phyloP scores from a whole-genome alignment of 2,888 invertebrate genomes.

The Heliconius ismenius region DNA sequence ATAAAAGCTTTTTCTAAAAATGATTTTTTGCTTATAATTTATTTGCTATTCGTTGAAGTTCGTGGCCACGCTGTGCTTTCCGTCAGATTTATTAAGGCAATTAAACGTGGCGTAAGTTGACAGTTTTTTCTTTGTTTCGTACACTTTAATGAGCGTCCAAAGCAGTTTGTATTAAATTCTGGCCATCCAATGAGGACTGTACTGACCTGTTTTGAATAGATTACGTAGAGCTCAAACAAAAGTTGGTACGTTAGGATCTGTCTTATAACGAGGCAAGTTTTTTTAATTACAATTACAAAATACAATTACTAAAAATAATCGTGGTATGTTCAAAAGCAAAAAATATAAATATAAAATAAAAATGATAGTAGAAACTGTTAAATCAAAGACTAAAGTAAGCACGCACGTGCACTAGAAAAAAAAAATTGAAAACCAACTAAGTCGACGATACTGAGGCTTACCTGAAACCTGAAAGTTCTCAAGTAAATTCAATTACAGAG shows the following conservation, averaged over 20 bases:
- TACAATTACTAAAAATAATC: too few relatives aligned
- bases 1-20: too few relatives aligned
- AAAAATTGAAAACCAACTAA: not conserved
- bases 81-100: slow-evolving; percentile 77
- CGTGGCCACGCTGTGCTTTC: slow-evolving; percentile 52
- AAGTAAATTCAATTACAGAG: slow-evolving; percentile 30
- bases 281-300: too few relatives aligned
- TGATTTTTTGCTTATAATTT: too few relatives aligned
- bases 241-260: not conserved
- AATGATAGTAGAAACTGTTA: not conserved
- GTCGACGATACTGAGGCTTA: not conserved
- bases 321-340: too few relatives aligned
- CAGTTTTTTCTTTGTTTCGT: slow-evolving; percentile 77
- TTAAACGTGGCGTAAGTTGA: slow-evolving; percentile 77
- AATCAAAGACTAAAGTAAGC: not conserved
- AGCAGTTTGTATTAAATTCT: slow-evolving; percentile 60
- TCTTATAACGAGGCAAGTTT: too few relatives aligned
- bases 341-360: not conserved
- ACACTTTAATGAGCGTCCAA: slow-evolving; percentile 70
- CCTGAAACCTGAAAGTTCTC: slow-evolving; percentile 14
- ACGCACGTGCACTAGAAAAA: not conserved
- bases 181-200: slow-evolving; percentile 44
- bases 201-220: slow-evolving; percentile 29
- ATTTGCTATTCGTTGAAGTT: slow-evolving; percentile 44
- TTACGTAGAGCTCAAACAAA: not conserved